Evolutionary conservation across 1,140 invertebrate species (phyloP), one percentile per base, ranked within the genome.

Genomic region (Drosophila bipectinata): DNA sequence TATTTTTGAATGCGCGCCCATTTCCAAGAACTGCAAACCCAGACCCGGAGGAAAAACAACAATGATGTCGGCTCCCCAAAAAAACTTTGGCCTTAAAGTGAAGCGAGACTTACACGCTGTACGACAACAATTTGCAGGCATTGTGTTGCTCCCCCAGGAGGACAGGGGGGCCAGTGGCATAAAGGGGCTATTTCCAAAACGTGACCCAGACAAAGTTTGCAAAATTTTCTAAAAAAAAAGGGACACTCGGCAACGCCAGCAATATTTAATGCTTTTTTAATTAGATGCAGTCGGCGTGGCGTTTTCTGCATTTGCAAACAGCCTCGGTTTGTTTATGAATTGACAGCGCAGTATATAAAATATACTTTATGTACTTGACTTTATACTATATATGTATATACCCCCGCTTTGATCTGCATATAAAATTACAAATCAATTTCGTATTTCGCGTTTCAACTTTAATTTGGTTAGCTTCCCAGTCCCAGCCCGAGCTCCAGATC

Each of bases 381-480:
- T 68, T 67, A 68, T 21, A 21, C 18, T 21, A 21, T 21, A 3
- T 21, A 21, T 21, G 21, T 21, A 21, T 69, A 39, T 47, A 58
- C 14, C 14, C n/a, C 64, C 59, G 74, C 78, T 85, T 85, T 81
- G 82, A 88, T 87, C 83, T 79, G 83, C 83, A 88, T 88, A 83
- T 79, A 88, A 88, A 82, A 85, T 88, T 88, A 79, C 75, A 88
- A 88, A 88, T 88, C 83, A 88, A 88, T 88, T 88, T 87, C 72
- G 66, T 61, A 73, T 87, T 82, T 87, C 63, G 71, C 72, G 59
- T 88, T 83, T 88, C 63, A 79, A 79, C 71, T 82, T 87, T 87
- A 87, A 88, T 87, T 87, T 82, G 56, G 71, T 87, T 64, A 82
- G 77, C 58, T 76, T 69, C 69, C 72, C 59, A 77, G 47, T 2